Evolutionary conservation across 2,113 vertebrate species (phyloP).

Genomic region (Arvicanthis niloticus): DNA sequence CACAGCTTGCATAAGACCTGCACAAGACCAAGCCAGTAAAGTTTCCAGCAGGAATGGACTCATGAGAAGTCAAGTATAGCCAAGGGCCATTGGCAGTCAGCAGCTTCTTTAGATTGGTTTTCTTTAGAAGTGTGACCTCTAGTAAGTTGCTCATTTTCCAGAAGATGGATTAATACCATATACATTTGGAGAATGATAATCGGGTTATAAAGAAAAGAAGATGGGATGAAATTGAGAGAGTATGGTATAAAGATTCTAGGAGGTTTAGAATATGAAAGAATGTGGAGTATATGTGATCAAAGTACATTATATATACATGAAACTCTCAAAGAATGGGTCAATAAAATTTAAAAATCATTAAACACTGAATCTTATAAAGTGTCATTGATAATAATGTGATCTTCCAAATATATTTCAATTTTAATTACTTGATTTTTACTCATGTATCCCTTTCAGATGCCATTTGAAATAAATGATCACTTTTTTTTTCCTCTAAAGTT

Average conservation of each 20-base stretch:
- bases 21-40: not conserved
- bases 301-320: not conserved
- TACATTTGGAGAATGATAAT: not conserved
- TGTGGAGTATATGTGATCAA: not conserved
- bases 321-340: not conserved
- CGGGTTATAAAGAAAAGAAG: not conserved
- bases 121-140: not conserved
- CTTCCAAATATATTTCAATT: conserved; percentile 39
- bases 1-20: not conserved
- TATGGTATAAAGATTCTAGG: not conserved
- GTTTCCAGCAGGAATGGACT: not conserved
- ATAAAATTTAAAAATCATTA: not conserved
- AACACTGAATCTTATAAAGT: not conserved
- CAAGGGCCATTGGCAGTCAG: not conserved
- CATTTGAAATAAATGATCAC: not conserved
- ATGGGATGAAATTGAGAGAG: not conserved
- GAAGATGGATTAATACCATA: not conserved
- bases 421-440: not conserved
- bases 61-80: not conserved
- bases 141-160: not conserved
- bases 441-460: not conserved
- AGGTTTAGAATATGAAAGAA: too few relatives aligned
- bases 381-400: not conserved
- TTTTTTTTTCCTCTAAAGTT: not conserved
- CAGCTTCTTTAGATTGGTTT: not conserved